Conservation (phyloP, 2,797 vertebrate genomes). For the Sylvilagus floridanus region DNA sequence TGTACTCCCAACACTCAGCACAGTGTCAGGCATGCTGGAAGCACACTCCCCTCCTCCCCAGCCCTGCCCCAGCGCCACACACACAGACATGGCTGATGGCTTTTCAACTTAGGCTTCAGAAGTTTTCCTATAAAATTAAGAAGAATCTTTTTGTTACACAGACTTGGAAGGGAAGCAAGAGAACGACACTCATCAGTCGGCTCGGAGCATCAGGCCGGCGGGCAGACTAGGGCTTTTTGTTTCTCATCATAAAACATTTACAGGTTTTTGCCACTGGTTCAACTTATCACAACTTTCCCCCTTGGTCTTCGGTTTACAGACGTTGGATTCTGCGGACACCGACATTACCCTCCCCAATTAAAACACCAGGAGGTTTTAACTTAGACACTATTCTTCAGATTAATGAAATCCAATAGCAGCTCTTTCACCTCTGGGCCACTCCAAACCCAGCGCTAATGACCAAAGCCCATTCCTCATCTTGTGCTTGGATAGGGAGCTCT, state of each 20-base stretch:
- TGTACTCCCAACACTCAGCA: neutral
- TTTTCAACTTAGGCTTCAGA: conserved; percentile 24
- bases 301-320: neutral
- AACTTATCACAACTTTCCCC: neutral
- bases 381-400: conserved; percentile 66
- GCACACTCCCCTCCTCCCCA: too few relatives aligned
- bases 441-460: conserved; percentile 64
- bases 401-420: conserved; percentile 57
- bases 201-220: neutral
- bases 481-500: neutral
- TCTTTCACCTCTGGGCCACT: conserved; percentile 64
- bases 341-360: neutral
- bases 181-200: neutral
- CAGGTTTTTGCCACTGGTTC: neutral
- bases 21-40: neutral
- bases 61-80: too few relatives aligned
- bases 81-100: neutral
- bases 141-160: neutral
- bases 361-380: conserved; percentile 63
- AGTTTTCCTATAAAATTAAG: conserved; percentile 26
- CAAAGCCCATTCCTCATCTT: conserved; percentile 61
- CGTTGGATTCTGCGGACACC: conserved; percentile 11
- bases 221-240: neutral
- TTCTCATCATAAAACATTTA: neutral
- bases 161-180: conserved; percentile 32